Evolutionary conservation across 1,140 invertebrate species (phyloP), one percentile per base, ranked within the genome.

Genomic region (Potamilus streckersoni): DNA sequence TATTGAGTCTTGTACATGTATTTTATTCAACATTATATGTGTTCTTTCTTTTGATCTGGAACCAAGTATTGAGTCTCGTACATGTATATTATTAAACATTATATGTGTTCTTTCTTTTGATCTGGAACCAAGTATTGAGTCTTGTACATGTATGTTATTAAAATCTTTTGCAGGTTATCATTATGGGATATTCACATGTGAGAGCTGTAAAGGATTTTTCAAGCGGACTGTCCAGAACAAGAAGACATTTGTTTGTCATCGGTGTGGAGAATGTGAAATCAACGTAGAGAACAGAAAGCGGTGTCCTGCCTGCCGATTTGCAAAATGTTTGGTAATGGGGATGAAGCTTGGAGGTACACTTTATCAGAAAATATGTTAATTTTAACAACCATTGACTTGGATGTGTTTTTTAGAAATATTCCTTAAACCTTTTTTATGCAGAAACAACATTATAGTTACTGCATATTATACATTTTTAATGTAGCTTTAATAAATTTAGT

Each of bases 171-270:
- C 82, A 89, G 89, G 89, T 76, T 90, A 88, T 75, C 89, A 90
- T 74, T 90, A 90, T 83, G 89, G 89, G 16, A 98, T 98, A 82
- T 98, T 98, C 89, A 97, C 96, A 16, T 99, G 97, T 91, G 97
- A 99, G 88, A 97, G 95, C 16, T 99, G 92, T 83, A 99, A 99
- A 91, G 97, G 97, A 6, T 99, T 99, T 90, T 99, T 99, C 91
- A 98, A 99, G 90, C 92, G 97, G 78, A 99, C 97, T 62, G 97
- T 99, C 8, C 97, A 99, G 91, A 99, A 99, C 89, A 93, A 97
- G 69, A 98, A 98, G 90, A 96, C 97, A 87, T 99, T 98, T 90
- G 95, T 96, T 76, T 99, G 97, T 89, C 92, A 98, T 65, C 93
- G 96, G 64, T 96, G 96, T 19, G 95, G 95, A 0, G 94, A 94